Conservation (phyloP, 2,888 invertebrate species). For the Cheilosia pagana region DNA sequence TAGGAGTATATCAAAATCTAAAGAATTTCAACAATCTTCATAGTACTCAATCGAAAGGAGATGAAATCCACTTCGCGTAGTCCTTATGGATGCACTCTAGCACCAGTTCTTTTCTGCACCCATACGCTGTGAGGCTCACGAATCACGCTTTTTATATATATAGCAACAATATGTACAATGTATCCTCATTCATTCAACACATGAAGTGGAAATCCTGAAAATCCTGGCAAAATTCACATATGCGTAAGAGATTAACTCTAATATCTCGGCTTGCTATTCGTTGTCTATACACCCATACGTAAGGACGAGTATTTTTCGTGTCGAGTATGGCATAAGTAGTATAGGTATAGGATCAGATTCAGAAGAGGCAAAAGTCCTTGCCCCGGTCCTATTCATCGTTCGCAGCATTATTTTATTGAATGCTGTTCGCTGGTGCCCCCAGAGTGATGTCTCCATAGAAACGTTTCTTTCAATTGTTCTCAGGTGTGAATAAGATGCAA, state of each 20-base stretch:
- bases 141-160: conserved; percentile 51
- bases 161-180: conserved; percentile 50
- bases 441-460: conserved; percentile 67
- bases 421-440: conserved; percentile 29
- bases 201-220: conserved; percentile 74
- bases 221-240: conserved; percentile 75
- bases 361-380: conserved; percentile 72
- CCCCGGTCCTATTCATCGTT: conserved; percentile 70
- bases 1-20: conserved; percentile 39
- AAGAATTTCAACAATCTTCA: conserved; percentile 65
- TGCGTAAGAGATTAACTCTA: conserved; percentile 75
- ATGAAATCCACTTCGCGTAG: conserved; percentile 52
- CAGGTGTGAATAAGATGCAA: conserved; percentile 84
- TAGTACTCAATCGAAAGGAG: conserved; percentile 27
- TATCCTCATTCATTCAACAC: conserved; percentile 61
- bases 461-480: conserved; percentile 79
- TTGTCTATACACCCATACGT: neutral
- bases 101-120: conserved; percentile 37
- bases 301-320: conserved; percentile 43
- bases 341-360: conserved; percentile 14
- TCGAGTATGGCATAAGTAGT: conserved; percentile 48
- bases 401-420: conserved; percentile 37
- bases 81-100: conserved; percentile 48
- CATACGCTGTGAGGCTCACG: neutral
- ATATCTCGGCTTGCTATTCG: conserved; percentile 55